Evolutionary conservation across 2,113 vertebrate species (phyloP).

Genomic region (Petroica traversi): DNA sequence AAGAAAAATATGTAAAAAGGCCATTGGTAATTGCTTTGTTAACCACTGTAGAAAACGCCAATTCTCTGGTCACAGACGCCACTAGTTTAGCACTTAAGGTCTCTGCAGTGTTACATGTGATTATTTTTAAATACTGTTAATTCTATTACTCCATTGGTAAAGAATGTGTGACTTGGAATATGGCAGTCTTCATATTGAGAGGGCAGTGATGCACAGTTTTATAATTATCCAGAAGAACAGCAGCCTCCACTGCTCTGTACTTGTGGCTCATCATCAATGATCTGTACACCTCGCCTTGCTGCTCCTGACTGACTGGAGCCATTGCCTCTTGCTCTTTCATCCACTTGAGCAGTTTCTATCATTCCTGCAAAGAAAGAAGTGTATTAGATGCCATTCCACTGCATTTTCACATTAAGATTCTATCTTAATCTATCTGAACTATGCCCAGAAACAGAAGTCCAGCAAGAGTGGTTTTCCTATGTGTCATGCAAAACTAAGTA

Average conservation of each 20-base stretch:
- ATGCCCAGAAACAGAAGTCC: not conserved
- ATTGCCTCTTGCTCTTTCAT: constrained; percentile 90
- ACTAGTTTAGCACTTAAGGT: constrained; percentile 87
- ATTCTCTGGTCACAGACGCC: constrained; percentile 82
- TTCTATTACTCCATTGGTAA: constrained; percentile 80
- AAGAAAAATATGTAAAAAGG: constrained; percentile 85
- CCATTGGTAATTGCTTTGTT: constrained; percentile 86
- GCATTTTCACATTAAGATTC: not conserved
- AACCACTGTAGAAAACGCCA: constrained; percentile 85
- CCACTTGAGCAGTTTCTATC: constrained; percentile 95
- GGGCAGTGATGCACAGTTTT: constrained; percentile 79
- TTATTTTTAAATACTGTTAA: constrained; percentile 84
- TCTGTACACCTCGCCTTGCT: constrained; percentile 91
- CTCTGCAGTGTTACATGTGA: constrained; percentile 81
- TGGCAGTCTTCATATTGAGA: constrained; percentile 80
- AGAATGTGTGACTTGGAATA: constrained; percentile 80
- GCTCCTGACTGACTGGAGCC: constrained; percentile 84
- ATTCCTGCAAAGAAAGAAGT: constrained; percentile 79
- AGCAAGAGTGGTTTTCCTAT: not conserved
- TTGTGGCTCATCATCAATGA: constrained; percentile 93
- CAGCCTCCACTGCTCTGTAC: constrained; percentile 86
- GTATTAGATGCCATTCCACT: not conserved
- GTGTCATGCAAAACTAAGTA: not conserved
- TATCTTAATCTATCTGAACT: not conserved
- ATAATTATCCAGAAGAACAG: constrained; percentile 90